Conservation (phyloP, 2,888 invertebrate species). For the Hoplodrina blanda region DNA sequence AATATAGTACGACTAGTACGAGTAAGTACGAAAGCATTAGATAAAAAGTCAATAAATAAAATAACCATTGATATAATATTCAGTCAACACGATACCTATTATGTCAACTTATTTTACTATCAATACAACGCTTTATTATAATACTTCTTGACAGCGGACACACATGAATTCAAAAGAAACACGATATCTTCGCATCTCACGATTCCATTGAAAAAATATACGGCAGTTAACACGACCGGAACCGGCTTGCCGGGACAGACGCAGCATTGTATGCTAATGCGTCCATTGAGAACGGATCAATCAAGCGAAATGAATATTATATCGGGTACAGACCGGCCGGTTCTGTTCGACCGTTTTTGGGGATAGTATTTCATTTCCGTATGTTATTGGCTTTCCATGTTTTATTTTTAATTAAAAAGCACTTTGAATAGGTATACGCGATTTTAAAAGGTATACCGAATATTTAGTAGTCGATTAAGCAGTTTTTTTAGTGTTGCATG, state of each 20-base stretch:
- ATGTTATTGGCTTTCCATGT: neutral
- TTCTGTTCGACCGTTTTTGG: conserved; percentile 35
- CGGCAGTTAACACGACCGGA: conserved; percentile 53
- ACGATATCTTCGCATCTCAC: conserved; percentile 51
- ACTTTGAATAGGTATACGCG: neutral
- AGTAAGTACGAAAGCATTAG: no score
- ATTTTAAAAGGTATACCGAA: conserved; percentile 8
- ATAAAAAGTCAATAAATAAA: neutral
- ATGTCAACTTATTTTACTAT: conserved; percentile 22
- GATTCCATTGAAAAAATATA: conserved; percentile 60
- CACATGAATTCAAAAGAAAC: conserved; percentile 28
- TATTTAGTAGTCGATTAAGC: neutral
- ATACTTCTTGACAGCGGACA: conserved; percentile 26
- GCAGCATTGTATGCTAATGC: conserved; percentile 68
- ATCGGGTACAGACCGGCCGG: conserved; percentile 30
- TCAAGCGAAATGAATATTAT: conserved; percentile 63
- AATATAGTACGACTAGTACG: no score
- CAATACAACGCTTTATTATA: conserved; percentile 31
- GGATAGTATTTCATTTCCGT: conserved; percentile 41
- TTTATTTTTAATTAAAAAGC: conserved; percentile 18
- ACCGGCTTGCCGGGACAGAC: conserved; percentile 49
- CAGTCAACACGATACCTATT: conserved; percentile 25
- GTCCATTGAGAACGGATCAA: conserved; percentile 64
- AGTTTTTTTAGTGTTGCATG: neutral
- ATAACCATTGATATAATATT: neutral